Conservation (phyloP, 2,797 vertebrate species). For the Phoebastria nigripes region DNA sequence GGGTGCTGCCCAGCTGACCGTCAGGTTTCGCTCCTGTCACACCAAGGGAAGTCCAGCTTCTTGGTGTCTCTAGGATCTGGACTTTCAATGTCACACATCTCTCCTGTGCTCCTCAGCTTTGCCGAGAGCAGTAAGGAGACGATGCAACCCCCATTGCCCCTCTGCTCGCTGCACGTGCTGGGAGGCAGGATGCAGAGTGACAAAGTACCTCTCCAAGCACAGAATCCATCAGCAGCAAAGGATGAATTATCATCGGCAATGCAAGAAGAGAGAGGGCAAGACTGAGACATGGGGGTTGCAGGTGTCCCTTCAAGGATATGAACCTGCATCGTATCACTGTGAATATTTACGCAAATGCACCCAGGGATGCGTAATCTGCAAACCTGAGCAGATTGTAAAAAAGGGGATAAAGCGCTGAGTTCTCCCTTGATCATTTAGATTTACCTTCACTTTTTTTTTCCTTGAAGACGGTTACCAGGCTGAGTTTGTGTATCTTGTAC, state of each 20-base stretch:
- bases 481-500: conserved; percentile 3
- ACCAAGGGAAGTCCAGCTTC: background rate
- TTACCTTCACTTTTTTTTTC: background rate
- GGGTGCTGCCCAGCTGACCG: fast-evolving
- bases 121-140: fast-evolving
- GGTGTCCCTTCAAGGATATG: background rate
- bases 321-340: background rate
- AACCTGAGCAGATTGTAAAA: background rate
- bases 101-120: background rate
- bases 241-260: background rate
- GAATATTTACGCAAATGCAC: background rate
- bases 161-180: fast-evolving
- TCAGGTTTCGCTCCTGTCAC: background rate
- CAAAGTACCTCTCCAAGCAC: background rate
- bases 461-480: background rate
- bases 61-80: background rate
- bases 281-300: background rate
- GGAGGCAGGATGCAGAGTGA: background rate
- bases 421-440: background rate
- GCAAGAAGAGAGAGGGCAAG: background rate
- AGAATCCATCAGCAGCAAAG: background rate
- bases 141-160: background rate
- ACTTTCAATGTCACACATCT: background rate
- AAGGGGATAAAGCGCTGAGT: background rate
- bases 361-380: background rate